Evolutionary conservation across 2,113 vertebrate species (phyloP).

Genomic region (Dipodomys merriami): DNA sequence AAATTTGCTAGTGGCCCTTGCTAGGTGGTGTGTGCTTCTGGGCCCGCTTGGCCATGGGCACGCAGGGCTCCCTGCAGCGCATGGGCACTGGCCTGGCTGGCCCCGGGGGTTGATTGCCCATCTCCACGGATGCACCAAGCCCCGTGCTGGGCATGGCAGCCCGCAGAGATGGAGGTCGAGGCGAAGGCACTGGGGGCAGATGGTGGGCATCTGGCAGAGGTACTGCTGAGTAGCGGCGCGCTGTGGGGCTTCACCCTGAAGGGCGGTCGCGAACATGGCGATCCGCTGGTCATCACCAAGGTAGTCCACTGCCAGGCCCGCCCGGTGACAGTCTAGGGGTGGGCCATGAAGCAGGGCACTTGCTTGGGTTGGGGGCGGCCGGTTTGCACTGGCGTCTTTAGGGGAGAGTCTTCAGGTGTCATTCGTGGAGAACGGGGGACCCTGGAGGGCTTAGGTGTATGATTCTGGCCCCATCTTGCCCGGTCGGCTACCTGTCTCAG

Average conservation of each 20-base stretch:
- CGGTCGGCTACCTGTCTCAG: neutral
- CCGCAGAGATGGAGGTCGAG: constrained; percentile 13
- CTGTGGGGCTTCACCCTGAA: constrained; percentile 97
- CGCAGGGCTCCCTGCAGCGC: neutral
- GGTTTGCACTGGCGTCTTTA: neutral
- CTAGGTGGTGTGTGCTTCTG: neutral
- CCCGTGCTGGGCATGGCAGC: constrained; percentile 65
- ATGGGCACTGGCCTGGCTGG: constrained; percentile 53
- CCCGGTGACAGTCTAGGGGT: neutral
- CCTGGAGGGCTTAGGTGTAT: neutral
- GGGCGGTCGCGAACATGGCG: constrained; percentile 94
- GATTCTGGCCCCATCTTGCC: neutral
- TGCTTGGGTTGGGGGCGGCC: neutral
- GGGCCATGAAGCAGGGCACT: neutral
- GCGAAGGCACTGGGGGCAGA: neutral
- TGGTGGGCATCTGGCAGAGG: constrained; percentile 87
- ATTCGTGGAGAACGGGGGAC: neutral
- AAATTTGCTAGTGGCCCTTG: constrained; percentile 13
- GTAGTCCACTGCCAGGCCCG: constrained; percentile 78
- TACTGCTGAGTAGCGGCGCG: constrained; percentile 91
- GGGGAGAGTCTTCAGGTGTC: neutral
- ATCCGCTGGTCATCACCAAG: constrained; percentile 97
- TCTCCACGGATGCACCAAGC: constrained; percentile 80
- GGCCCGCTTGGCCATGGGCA: neutral
- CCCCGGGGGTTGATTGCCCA: constrained; percentile 50